Conservation (phyloP, 2,888 invertebrate genomes). For the Cryptocephalus moraei region DNA sequence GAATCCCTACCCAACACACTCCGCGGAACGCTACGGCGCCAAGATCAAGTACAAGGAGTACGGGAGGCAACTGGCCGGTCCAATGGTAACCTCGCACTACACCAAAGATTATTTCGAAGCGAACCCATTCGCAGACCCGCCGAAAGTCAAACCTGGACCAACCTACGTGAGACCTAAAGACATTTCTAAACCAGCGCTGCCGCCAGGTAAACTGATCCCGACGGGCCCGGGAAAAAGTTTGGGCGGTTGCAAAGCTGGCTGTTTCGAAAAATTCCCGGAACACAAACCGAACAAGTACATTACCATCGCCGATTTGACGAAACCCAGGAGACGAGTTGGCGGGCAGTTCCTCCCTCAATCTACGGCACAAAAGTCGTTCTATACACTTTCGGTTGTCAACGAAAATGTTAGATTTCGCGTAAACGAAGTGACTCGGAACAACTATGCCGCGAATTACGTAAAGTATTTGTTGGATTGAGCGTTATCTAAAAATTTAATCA, state of each 20-base stretch:
- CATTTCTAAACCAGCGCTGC: constrained; percentile 11
- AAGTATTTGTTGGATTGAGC: constrained; percentile 17
- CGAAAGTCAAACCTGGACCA: constrained; percentile 23
- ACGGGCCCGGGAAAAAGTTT: constrained; percentile 31
- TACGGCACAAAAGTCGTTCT: constrained; percentile 18
- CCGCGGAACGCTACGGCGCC: constrained; percentile 21
- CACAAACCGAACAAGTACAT: constrained; percentile 20
- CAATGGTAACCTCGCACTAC: constrained; percentile 24
- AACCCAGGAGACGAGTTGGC: constrained; percentile 10
- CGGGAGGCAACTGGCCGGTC: constrained; percentile 20
- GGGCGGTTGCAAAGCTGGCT: constrained; percentile 26
- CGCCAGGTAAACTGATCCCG: constrained; percentile 26
- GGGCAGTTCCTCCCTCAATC: constrained; percentile 20
- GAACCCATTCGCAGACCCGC: constrained; percentile 33
- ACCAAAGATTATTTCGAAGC: constrained; percentile 34
- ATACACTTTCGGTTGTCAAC: constrained; percentile 20
- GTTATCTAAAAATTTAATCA: not conserved
- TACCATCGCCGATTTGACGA: constrained; percentile 13
- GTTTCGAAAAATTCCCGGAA: constrained; percentile 24
- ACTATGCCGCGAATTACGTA: constrained; percentile 19
- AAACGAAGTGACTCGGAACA: constrained; percentile 17
- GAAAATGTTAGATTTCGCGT: constrained; percentile 22
- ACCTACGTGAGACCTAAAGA: constrained; percentile 24
- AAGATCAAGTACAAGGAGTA: constrained; percentile 24
- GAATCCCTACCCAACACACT: constrained; percentile 38